phyloP scores from a whole-genome alignment of 1,140 invertebrate species.

The Cydia splendana region DNA sequence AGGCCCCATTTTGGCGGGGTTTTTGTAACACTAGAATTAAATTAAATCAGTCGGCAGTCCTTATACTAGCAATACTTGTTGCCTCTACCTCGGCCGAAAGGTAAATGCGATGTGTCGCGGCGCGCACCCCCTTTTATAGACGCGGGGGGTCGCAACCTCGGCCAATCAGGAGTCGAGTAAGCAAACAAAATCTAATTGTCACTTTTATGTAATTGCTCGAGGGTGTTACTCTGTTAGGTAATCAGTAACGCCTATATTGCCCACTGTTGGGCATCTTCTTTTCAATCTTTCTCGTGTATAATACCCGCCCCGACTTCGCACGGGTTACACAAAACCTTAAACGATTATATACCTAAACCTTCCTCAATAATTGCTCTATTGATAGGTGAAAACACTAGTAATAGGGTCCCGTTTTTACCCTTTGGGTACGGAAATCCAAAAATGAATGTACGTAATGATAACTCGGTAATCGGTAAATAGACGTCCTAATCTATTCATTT shows the following conservation, averaged over 20 bases:
- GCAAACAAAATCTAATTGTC: not conserved
- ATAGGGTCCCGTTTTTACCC: no score
- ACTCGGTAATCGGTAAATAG: no score
- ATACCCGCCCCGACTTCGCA: no score
- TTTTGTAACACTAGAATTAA: constrained; percentile 46
- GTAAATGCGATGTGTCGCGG: constrained; percentile 52
- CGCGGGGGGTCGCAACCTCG: constrained; percentile 34
- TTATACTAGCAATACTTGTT: constrained; percentile 57
- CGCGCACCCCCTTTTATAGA: constrained; percentile 57
- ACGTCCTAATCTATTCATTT: no score
- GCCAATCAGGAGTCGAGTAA: constrained; percentile 9
- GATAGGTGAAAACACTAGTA: no score
- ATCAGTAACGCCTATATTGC: not conserved
- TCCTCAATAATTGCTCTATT: no score
- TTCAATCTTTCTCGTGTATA: no score
- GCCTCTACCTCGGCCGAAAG: constrained; percentile 51
- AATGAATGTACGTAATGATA: no score
- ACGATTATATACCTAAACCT: no score
- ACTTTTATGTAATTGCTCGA: constrained; percentile 1
- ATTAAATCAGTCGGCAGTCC: constrained; percentile 58
- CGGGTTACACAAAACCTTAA: no score
- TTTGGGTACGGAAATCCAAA: no score
- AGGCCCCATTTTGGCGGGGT: constrained; percentile 68
- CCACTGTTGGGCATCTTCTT: no score
- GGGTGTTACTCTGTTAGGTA: constrained; percentile 4